Conservation (phyloP, 2,113 vertebrate species). For the Cheirogaleus medius region DNA sequence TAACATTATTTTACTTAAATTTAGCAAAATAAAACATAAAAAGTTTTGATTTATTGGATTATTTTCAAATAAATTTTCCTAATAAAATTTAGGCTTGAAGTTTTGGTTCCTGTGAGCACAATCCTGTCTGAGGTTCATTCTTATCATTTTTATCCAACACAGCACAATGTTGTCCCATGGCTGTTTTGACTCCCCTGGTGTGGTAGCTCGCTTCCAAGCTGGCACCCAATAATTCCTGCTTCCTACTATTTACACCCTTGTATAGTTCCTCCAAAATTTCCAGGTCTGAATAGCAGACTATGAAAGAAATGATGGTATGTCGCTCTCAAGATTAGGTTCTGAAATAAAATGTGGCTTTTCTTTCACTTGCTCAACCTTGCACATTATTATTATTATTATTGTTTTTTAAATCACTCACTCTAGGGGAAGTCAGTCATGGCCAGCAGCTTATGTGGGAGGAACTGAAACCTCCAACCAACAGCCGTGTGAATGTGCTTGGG, state of each 20-base stretch:
- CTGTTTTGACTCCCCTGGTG: background rate
- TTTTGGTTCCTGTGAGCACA: background rate
- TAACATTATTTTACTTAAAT: background rate
- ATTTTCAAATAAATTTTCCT: background rate
- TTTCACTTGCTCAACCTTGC: background rate
- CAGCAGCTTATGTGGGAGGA: background rate
- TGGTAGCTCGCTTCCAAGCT: background rate
- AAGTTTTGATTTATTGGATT: background rate
- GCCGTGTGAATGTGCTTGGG: background rate
- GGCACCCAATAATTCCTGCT: background rate
- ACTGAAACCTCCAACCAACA: background rate
- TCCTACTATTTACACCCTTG: background rate
- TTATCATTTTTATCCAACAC: background rate
- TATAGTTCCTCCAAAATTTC: rapidly evolving
- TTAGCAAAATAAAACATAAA: background rate
- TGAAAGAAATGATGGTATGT: background rate
- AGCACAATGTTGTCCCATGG: background rate
- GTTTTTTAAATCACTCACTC: background rate
- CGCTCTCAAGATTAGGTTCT: background rate
- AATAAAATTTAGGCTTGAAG: background rate
- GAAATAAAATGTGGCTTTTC: background rate
- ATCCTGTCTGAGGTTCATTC: background rate
- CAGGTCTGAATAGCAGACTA: background rate
- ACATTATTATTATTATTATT: no score
- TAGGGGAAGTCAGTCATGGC: background rate